Evolutionary conservation across 1,140 invertebrate species (phyloP).

Genomic region (Leucophenga varia): DNA sequence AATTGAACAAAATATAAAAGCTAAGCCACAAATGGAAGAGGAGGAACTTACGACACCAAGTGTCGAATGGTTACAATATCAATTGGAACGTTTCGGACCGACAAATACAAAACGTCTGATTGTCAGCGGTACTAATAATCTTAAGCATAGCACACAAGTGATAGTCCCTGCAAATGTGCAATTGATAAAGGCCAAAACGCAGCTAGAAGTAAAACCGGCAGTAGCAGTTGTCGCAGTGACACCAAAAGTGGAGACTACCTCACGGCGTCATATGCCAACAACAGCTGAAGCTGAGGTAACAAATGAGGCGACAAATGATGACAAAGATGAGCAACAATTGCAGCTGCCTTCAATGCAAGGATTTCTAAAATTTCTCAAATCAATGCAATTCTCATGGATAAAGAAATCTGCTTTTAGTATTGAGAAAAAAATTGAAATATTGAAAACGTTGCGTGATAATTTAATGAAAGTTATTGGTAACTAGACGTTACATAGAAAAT

Average conservation of each 20-base stretch:
- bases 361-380: conserved; percentile 58
- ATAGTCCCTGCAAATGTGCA: conserved; percentile 19
- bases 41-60: conserved; percentile 45
- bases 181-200: conserved; percentile 18
- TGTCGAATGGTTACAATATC: conserved; percentile 42
- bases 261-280: conserved; percentile 21
- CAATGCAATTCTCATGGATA: conserved; percentile 60
- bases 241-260: conserved; percentile 39
- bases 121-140: conserved; percentile 17
- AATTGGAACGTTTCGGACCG: conserved; percentile 35
- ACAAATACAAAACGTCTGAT: conserved; percentile 12
- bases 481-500: not conserved
- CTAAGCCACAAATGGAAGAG: too few species aligned
- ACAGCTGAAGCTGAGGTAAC: not conserved
- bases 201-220: conserved; percentile 12
- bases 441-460: conserved; percentile 60
- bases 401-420: conserved; percentile 59
- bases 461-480: conserved; percentile 63
- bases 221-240: conserved; percentile 18
- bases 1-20: too few species aligned
- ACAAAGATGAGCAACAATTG: conserved; percentile 11
- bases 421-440: conserved; percentile 61
- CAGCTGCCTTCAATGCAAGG: conserved; percentile 36
- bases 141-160: conserved; percentile 24
- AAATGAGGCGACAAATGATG: not conserved